Evolutionary conservation across 2,888 invertebrate genomes (phyloP).

Genomic region (Fragum sueziense): DNA sequence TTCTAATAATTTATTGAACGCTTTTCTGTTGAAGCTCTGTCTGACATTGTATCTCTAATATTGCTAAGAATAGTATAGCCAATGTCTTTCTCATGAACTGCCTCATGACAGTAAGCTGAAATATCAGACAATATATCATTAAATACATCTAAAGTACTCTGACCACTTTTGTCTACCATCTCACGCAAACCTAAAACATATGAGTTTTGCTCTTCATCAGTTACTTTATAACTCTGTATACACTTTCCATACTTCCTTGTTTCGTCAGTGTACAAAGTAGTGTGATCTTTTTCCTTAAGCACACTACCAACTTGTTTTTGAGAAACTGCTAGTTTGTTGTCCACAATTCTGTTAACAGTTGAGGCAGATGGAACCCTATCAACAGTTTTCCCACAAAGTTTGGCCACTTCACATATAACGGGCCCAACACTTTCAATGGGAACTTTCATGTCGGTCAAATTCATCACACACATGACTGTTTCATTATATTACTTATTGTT

Average conservation of each 20-base stretch:
- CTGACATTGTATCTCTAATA: conserved; percentile 57
- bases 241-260: conserved; percentile 54
- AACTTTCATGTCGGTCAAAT: conserved; percentile 44
- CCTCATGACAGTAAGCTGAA: conserved; percentile 25
- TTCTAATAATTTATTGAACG: conserved; percentile 45
- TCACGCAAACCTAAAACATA: conserved; percentile 44
- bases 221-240: conserved; percentile 46
- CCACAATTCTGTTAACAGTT: conserved; percentile 46
- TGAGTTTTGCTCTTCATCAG: conserved; percentile 39
- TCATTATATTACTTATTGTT: not conserved
- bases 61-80: conserved; percentile 48
- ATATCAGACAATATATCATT: conserved; percentile 41
- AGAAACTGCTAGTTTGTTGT: conserved; percentile 39
- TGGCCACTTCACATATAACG: conserved; percentile 43
- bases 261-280: conserved; percentile 58
- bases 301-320: conserved; percentile 36
- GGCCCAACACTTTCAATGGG: conserved; percentile 43
- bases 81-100: conserved; percentile 20
- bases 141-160: conserved; percentile 36
- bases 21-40: conserved; percentile 56
- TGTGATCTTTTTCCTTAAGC: conserved; percentile 16
- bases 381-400: conserved; percentile 34
- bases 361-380: conserved; percentile 35
- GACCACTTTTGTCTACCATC: conserved; percentile 46
- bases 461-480: conserved; percentile 46